Evolutionary conservation across 2,888 invertebrate genomes (phyloP).

Genomic region (Drosophila anomalata): DNA sequence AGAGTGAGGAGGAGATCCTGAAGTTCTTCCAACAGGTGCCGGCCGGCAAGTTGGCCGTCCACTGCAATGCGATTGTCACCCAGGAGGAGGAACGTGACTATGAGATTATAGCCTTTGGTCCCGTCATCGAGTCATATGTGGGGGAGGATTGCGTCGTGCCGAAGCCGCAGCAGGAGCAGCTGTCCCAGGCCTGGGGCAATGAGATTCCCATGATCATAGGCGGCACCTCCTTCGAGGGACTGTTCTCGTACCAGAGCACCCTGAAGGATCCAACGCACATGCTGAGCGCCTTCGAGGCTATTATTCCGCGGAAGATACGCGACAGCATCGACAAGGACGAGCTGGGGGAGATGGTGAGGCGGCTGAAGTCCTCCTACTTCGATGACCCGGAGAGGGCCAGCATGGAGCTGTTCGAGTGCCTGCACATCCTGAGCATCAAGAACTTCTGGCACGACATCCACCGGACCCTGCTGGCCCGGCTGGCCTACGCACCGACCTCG

Average conservation of each 20-base stretch:
- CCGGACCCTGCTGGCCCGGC: constrained; percentile 75
- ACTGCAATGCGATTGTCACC: constrained; percentile 69
- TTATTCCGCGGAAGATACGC: constrained; percentile 78
- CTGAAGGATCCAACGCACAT: constrained; percentile 68
- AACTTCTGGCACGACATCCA: constrained; percentile 83
- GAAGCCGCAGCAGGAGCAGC: constrained; percentile 69
- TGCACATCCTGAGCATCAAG: constrained; percentile 61
- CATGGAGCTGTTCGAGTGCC: constrained; percentile 65
- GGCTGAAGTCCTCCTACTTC: constrained; percentile 67
- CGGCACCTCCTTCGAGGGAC: constrained; percentile 81
- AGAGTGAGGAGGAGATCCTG: constrained; percentile 50
- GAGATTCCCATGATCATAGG: constrained; percentile 81
- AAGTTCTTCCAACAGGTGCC: constrained; percentile 47
- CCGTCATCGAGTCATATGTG: constrained; percentile 79
- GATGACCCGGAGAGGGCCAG: constrained; percentile 51
- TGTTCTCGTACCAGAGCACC: constrained; percentile 71
- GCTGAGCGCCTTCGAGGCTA: constrained; percentile 77
- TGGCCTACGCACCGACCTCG: constrained; percentile 55
- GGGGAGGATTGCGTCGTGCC: constrained; percentile 79
- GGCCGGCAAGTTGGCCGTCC: constrained; percentile 51
- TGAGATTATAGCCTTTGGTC: constrained; percentile 77
- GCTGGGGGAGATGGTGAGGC: constrained; percentile 52
- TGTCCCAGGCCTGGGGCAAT: constrained; percentile 80
- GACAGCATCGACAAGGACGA: constrained; percentile 55
- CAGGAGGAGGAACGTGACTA: constrained; percentile 73